These are phyloP conservation scores for Coreius guichenoti DNA, from an alignment of 2,797 vertebrate species.

Conservation along the genomic window DNA sequence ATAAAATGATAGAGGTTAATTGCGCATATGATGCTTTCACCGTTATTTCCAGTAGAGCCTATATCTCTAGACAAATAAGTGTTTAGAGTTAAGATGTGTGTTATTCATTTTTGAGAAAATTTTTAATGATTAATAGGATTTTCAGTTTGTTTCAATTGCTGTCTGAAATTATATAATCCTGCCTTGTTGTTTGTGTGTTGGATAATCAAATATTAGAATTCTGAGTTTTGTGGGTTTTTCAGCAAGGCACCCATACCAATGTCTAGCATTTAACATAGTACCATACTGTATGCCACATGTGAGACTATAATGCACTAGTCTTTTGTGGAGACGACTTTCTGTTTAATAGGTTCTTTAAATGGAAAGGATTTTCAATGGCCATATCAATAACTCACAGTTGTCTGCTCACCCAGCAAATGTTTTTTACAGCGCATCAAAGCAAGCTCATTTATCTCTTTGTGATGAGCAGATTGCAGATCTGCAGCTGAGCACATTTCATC, in stretches of 20 bases:
- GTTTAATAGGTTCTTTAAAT: constrained; percentile 51
- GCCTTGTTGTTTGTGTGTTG: not conserved
- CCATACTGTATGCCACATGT: not conserved
- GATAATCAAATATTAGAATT: not conserved
- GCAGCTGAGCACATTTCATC: constrained; percentile 40
- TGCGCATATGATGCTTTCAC: not conserved
- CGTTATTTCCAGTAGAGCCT: not conserved
- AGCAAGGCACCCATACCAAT: not conserved
- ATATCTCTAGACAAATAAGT: not conserved
- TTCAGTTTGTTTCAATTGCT: not conserved
- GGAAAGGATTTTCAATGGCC: constrained; percentile 49
- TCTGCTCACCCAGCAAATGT: constrained; percentile 44
- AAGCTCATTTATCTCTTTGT: constrained; percentile 36
- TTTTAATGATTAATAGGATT: not conserved
- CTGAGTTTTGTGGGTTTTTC: not conserved
- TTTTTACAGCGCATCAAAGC: constrained; percentile 39
- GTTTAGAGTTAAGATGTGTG: not conserved
- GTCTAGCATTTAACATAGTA: not conserved
- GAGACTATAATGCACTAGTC: not conserved
- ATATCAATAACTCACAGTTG: constrained; percentile 48
- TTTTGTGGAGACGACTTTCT: constrained; percentile 17
- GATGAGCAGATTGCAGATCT: constrained; percentile 25
- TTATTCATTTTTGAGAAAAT: not conserved
- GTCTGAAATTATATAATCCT: not conserved
- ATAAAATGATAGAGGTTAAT: not conserved